Percentiles rank a stretch among this genome's conserved stretches.
These are phyloP conservation scores for Julus scanicus DNA, from an alignment of 2,888 invertebrate genomes.

Conservation along the genomic window DNA sequence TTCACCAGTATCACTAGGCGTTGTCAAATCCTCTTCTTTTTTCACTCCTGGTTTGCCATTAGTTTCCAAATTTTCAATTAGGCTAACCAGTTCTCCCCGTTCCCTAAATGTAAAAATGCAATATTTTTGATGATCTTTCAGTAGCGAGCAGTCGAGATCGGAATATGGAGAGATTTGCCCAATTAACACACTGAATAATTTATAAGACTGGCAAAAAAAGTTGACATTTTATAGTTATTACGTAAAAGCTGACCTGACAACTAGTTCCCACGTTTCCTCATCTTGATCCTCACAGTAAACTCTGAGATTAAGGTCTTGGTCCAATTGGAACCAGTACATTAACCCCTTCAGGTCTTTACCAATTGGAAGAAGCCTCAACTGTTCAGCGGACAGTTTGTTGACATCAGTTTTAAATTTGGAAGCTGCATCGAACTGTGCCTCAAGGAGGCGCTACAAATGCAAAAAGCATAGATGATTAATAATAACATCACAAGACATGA, in stretches of 20 bases:
- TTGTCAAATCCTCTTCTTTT: constrained; percentile 71
- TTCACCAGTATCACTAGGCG: constrained; percentile 61
- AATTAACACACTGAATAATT: too few relatives aligned
- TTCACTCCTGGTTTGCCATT: constrained; percentile 76
- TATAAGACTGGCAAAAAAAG: constrained; percentile 51
- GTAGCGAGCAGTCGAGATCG: too few relatives aligned
- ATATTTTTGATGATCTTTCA: too few relatives aligned
- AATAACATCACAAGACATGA: not conserved
- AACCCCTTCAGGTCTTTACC: constrained; percentile 92
- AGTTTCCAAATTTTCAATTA: constrained; percentile 79
- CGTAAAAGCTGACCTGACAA: constrained; percentile 79
- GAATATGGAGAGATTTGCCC: too few relatives aligned
- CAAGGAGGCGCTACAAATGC: constrained; percentile 80
- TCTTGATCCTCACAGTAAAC: constrained; percentile 96
- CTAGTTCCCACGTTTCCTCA: constrained; percentile 94
- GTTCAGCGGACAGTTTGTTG: constrained; percentile 79
- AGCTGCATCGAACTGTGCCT: constrained; percentile 95
- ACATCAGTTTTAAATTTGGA: constrained; percentile 90
- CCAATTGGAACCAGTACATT: constrained; percentile 93
- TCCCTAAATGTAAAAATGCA: too few relatives aligned
- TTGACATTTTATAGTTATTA: too few relatives aligned
- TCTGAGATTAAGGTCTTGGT: constrained; percentile 87
- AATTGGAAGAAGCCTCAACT: constrained; percentile 86
- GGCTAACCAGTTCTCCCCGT: constrained; percentile 80
- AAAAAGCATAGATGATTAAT: not conserved